A percentile compares a stretch with the other conserved stretches of the same genome.
Conservation (phyloP, 2,113 vertebrate species). For the Xyliphius kryptos region DNA sequence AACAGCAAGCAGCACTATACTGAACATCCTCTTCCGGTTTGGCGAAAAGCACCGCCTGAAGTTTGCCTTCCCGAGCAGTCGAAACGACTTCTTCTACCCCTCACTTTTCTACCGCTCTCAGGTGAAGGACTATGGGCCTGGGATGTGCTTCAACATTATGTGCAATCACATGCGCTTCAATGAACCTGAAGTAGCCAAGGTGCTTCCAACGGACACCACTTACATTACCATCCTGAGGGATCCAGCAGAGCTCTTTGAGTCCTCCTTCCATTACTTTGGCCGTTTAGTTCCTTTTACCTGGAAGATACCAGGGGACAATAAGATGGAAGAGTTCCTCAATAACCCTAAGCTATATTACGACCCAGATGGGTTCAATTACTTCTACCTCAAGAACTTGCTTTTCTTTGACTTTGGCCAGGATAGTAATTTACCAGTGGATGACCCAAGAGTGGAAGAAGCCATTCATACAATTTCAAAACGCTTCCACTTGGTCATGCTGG, state of each 20-base stretch:
- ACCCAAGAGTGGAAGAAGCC: constrained; percentile 71
- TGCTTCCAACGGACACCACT: constrained; percentile 71
- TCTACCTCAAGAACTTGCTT: constrained; percentile 94
- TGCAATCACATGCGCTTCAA: constrained; percentile 97
- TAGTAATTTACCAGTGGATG: constrained; percentile 69
- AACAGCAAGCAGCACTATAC: too few relatives aligned
- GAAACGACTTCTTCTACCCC: constrained; percentile 92
- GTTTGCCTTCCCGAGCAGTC: constrained; percentile 87
- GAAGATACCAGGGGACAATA: constrained; percentile 78
- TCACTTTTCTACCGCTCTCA: constrained; percentile 77
- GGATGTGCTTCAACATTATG: constrained; percentile 91
- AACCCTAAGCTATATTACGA: constrained; percentile 81
- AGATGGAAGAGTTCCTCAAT: constrained; percentile 79
- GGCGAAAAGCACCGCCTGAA: constrained; percentile 86
- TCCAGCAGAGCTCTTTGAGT: constrained; percentile 92
- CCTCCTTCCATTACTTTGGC: constrained; percentile 93
- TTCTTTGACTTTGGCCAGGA: constrained; percentile 94
- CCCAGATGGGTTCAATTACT: constrained; percentile 80
- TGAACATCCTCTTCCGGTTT: constrained; percentile 96
- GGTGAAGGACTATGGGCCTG: constrained; percentile 83
- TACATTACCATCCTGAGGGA: constrained; percentile 90
- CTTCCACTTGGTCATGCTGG: constrained; percentile 89
- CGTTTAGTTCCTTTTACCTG: constrained; percentile 82
- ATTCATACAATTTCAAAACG: constrained; percentile 73
- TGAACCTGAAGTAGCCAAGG: constrained; percentile 74